phyloP scores from a whole-genome alignment of 2,113 vertebrate genomes.

The Vimba vimba region DNA sequence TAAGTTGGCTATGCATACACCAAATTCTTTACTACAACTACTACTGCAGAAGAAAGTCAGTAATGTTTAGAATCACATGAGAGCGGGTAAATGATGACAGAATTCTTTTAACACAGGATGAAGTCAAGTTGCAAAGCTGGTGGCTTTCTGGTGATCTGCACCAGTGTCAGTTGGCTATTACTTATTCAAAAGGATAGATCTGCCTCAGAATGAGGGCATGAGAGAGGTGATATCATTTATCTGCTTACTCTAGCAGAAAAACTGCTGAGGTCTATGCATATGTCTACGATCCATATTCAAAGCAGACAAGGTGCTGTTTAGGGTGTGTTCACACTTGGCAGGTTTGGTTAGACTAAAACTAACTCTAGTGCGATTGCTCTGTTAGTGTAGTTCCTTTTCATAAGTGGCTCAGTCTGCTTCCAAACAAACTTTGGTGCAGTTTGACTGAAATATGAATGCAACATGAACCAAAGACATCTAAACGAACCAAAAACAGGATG shows the following conservation, averaged over 20 bases:
- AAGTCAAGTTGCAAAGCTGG: constrained; percentile 16
- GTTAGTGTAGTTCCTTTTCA: no score
- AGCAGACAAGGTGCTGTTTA: not conserved
- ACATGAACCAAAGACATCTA: no score
- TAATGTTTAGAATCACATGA: not conserved
- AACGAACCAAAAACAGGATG: no score
- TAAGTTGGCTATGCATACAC: not conserved
- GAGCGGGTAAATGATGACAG: not conserved
- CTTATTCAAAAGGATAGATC: constrained; percentile 62
- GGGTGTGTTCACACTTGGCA: no score
- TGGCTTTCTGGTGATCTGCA: not conserved
- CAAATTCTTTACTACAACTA: not conserved
- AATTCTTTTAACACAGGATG: not conserved
- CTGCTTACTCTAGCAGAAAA: constrained; percentile 21
- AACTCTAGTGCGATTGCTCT: no score
- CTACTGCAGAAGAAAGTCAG: not conserved
- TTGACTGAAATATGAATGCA: no score
- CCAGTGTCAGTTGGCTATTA: constrained; percentile 61
- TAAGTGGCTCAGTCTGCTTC: no score
- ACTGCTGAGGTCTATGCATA: constrained; percentile 32
- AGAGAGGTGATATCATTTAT: constrained; percentile 15
- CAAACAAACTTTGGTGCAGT: no score
- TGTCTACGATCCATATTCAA: constrained; percentile 8
- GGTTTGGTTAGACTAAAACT: no score
- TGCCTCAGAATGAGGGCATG: constrained; percentile 26